Percentiles rank a stretch among this genome's conserved stretches.
Conservation (phyloP, 1,140 invertebrate genomes). For the Platyscapa corneri region DNA sequence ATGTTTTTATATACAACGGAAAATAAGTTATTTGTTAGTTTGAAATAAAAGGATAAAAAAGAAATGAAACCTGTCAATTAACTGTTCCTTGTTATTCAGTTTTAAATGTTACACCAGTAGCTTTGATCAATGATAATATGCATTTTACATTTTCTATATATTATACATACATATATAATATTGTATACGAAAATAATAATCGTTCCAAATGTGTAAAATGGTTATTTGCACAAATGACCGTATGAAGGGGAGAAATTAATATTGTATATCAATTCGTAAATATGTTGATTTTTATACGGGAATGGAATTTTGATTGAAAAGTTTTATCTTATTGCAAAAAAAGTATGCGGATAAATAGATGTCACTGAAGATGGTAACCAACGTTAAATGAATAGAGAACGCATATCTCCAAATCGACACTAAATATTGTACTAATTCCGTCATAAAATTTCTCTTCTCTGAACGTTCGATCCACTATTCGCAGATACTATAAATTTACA, state of each 20-base stretch:
- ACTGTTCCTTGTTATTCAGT: neutral
- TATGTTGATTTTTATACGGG: too few species aligned
- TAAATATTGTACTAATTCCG: neutral
- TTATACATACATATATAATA: too few species aligned
- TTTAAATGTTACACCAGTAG: neutral
- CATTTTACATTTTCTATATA: too few species aligned
- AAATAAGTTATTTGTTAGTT: neutral
- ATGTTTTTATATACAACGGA: neutral
- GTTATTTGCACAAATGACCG: neutral
- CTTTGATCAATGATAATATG: too few species aligned
- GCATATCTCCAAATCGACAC: neutral
- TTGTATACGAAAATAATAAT: too few species aligned
- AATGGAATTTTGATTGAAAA: neutral
- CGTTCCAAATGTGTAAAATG: neutral
- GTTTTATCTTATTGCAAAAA: neutral
- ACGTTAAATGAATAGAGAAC: too few species aligned
- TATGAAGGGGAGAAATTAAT: too few species aligned
- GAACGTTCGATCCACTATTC: neutral
- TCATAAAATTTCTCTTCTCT: neutral
- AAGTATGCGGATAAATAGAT: neutral
- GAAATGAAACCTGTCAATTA: neutral
- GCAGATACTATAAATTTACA: neutral
- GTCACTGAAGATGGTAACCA: neutral
- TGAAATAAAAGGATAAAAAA: neutral
- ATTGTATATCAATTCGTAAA: too few species aligned